Evolutionary conservation across 2,888 invertebrate genomes (phyloP).

Genomic region (Schizotus pectinicornis): DNA sequence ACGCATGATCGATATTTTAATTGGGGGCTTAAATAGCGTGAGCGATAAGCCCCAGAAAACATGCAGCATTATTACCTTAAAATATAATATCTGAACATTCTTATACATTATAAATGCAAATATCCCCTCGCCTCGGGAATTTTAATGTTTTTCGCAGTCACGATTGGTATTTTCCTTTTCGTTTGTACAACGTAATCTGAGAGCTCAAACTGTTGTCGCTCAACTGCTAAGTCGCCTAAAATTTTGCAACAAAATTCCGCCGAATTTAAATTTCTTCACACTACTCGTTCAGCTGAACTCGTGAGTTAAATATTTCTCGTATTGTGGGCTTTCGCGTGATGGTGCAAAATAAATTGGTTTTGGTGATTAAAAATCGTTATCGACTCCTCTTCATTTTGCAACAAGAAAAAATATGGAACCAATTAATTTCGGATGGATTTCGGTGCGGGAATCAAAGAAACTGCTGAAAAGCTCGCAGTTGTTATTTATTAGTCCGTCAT

Average conservation of each 20-base stretch:
- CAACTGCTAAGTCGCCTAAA: conserved; percentile 7
- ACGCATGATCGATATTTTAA: conserved; percentile 17
- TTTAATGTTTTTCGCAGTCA: conserved; percentile 28
- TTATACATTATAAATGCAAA: conserved; percentile 30
- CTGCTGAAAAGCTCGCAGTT: conserved; percentile 1
- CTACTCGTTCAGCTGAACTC: no score
- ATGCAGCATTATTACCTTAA: conserved; percentile 28
- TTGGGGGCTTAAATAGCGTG: conserved; percentile 26
- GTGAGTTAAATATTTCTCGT: no score
- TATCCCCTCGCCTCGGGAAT: conserved; percentile 22
- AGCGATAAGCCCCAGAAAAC: conserved; percentile 23
- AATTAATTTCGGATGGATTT: no score
- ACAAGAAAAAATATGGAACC: no score
- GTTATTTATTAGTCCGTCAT: neutral
- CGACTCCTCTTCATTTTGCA: no score
- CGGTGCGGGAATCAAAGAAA: neutral
- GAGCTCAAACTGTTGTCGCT: conserved; percentile 6
- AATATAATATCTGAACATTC: conserved; percentile 24
- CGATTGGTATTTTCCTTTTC: conserved; percentile 15
- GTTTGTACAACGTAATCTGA: conserved; percentile 6
- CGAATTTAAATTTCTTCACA: no score
- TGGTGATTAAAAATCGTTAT: no score
- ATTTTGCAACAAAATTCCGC: no score
- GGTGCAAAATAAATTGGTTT: no score
- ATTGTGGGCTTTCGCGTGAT: no score